Base-by-base conservation (phyloP, 2,888 invertebrate species). In the Priocnemis perturbator region DNA sequence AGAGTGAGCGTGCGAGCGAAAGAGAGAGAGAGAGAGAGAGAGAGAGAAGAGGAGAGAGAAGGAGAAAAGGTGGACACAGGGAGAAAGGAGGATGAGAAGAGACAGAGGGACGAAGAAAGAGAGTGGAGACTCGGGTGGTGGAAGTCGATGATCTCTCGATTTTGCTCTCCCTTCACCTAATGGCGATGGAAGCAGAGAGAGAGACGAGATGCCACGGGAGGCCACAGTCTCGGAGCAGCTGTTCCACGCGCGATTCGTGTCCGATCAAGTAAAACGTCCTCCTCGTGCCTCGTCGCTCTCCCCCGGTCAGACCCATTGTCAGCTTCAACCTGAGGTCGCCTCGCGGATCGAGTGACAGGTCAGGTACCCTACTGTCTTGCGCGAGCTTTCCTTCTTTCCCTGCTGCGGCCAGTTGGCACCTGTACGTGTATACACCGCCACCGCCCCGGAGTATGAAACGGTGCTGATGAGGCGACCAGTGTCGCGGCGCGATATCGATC, bases 111-210 rank as follows among this genome's bases (percentile, higher is more conserved):
- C 45, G 48, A 58, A 58, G 55, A 52, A 59, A 59, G 50, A 50
- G 59, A 61, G 52, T 64, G 60, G 56, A 63, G 60, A 69, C 20
- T 53, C 60, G 59, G 58, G 52, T 57, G 65, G 80, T 73, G 72
- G 74, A 76, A 80, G 77, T 78, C 83, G 85, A 85, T 86, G 86
- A 85, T 86, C 86, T 85, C 82, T 81, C 80, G 81, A 81, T 82
- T 80, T 77, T 77, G 75, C 71, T 77, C 81, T 81, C 80, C 80
- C 81, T 84, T 84, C 81, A 82, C 83, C 86, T 76, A 81, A 86
- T 85, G 79, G 78, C 85, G 82, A 79, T 71, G 77, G 79, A 69
- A 63, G 50, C 37, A 11, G 37, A 37, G 9, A 50, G 55, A 37
- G 65, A 48, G 71, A 57, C 55, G 64, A 74, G 83, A 82, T 83